phyloP scores from a whole-genome alignment of 2,888 invertebrate genomes.

The Microctonus hyperodae region DNA sequence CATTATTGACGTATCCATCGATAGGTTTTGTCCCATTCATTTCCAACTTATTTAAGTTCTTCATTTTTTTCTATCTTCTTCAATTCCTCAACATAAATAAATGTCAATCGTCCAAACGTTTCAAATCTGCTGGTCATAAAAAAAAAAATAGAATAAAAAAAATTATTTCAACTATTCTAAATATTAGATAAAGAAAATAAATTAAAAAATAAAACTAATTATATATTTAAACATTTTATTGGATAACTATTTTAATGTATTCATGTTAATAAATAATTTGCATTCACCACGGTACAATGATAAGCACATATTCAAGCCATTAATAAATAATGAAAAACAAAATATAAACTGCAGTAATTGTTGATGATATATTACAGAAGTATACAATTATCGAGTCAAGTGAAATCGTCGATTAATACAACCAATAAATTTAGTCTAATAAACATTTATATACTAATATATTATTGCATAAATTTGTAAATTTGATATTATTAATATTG shows the following conservation, averaged over 20 bases:
- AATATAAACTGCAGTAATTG: not conserved
- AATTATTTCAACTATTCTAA: not conserved
- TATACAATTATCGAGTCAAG: not conserved
- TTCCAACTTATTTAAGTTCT: slow-evolving; percentile 41
- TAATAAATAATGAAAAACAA: not conserved
- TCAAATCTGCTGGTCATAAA: not conserved
- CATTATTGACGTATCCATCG: slow-evolving; percentile 55
- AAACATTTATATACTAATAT: not conserved
- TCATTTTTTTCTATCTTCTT: too few relatives aligned
- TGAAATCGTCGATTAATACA: not conserved
- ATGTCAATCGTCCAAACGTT: not conserved
- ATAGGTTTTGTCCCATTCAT: slow-evolving; percentile 40
- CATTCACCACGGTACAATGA: not conserved
- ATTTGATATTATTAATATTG: too few relatives aligned
- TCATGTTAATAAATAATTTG: not conserved
- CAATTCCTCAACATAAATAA: too few relatives aligned
- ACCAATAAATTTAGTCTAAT: not conserved
- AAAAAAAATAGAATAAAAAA: not conserved
- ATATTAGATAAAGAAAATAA: not conserved
- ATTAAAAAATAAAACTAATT: too few relatives aligned
- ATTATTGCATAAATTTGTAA: not conserved
- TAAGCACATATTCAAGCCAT: not conserved
- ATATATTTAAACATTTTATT: not conserved
- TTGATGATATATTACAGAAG: not conserved
- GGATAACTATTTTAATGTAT: not conserved